Evolutionary conservation across 1,140 invertebrate species (phyloP).

Genomic region (Atta cephalotes): DNA sequence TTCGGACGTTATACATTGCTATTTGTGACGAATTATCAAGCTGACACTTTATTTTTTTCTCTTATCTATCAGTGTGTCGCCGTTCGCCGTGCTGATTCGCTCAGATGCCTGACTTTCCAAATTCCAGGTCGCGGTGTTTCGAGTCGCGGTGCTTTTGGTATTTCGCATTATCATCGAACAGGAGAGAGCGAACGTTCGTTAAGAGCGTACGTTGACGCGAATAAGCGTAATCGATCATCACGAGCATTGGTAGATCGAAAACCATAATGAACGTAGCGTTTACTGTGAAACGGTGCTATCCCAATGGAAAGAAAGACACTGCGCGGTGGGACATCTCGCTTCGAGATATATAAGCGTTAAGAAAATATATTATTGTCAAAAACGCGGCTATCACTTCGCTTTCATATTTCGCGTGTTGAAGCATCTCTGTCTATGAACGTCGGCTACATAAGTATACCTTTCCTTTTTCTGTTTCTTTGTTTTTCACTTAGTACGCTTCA

Average conservation of each 20-base stretch:
- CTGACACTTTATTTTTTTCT: conserved; percentile 54
- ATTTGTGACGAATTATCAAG: conserved; percentile 74
- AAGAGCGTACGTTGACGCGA: conserved; percentile 1
- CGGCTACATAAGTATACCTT: neutral
- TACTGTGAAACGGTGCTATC: conserved; percentile 15
- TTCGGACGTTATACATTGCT: conserved; percentile 84
- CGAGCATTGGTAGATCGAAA: conserved; percentile 14
- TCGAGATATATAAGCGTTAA: conserved; percentile 42
- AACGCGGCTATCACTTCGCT: conserved; percentile 30
- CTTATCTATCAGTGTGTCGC: conserved; percentile 53
- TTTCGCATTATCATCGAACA: neutral
- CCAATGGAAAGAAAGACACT: conserved; percentile 48
- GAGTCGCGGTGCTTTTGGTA: conserved; percentile 36
- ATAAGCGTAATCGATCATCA: conserved; percentile 29
- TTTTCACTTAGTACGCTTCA: neutral
- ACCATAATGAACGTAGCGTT: conserved; percentile 27
- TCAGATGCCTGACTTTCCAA: neutral
- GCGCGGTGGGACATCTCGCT: conserved; percentile 35
- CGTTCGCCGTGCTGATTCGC: conserved; percentile 32
- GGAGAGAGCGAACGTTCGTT: conserved; percentile 1
- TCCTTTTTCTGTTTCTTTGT: neutral
- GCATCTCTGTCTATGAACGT: neutral
- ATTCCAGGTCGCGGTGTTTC: conserved; percentile 34
- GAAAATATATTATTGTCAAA: conserved; percentile 64
- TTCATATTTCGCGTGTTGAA: conserved; percentile 28